Conservation (phyloP, 2,888 invertebrate genomes). For the Noctua janthina region DNA sequence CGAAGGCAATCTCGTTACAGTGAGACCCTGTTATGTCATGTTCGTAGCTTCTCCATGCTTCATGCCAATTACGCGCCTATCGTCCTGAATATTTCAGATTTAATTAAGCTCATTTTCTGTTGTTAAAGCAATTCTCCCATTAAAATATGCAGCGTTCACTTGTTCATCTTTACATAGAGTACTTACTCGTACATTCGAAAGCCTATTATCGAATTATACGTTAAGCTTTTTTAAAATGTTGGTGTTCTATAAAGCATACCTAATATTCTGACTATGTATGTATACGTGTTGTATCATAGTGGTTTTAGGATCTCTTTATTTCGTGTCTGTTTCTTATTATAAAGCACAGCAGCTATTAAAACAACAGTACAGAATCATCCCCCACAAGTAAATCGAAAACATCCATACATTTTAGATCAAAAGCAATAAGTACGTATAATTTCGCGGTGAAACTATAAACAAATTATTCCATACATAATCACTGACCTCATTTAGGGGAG, state of each 20-base stretch:
- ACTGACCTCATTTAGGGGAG: slow-evolving; percentile 71
- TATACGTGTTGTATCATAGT: background rate
- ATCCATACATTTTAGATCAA: slow-evolving; percentile 22
- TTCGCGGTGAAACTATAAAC: slow-evolving; percentile 65
- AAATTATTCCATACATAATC: slow-evolving; percentile 73
- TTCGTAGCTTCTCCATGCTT: slow-evolving; percentile 1
- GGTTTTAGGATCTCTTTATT: background rate
- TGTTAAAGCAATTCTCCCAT: background rate
- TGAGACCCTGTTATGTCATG: slow-evolving; percentile 9
- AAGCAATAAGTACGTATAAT: slow-evolving; percentile 59
- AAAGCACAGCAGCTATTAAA: background rate
- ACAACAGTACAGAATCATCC: background rate
- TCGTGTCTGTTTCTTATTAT: background rate
- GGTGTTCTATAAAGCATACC: background rate
- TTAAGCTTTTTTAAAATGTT: background rate
- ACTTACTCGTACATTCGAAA: background rate
- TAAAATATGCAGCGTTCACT: background rate
- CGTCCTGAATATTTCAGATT: slow-evolving; percentile 4
- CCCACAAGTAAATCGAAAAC: slow-evolving; percentile 9
- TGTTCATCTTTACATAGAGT: background rate
- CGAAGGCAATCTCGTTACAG: slow-evolving; percentile 12
- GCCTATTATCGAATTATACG: background rate
- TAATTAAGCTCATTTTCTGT: background rate
- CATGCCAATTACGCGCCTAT: slow-evolving; percentile 8
- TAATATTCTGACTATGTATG: background rate